These are phyloP conservation scores for Sebastes oblongus DNA, from an alignment of 2,797 vertebrate species.

Conservation along the genomic window DNA sequence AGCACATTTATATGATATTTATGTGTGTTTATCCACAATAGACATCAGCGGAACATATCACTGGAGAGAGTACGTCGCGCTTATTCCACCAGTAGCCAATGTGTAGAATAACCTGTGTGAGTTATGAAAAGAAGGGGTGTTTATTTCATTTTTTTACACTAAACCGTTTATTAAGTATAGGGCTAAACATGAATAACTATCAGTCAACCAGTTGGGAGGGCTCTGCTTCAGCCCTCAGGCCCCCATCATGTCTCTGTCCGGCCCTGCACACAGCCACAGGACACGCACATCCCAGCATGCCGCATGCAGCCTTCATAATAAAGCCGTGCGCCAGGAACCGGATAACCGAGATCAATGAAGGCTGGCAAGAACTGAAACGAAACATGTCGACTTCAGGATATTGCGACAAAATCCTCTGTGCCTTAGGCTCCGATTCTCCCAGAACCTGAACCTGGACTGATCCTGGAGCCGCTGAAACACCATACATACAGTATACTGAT, in stretches of 20 bases:
- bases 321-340: background rate
- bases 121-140: background rate
- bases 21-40: background rate
- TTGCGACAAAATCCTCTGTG: background rate
- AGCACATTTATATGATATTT: background rate
- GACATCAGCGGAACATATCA: background rate
- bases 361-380: background rate
- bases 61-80: background rate
- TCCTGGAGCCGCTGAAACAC: background rate
- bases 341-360: background rate
- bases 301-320: background rate
- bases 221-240: background rate
- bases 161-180: too few species aligned
- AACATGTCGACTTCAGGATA: constrained; percentile 6
- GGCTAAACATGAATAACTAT: background rate
- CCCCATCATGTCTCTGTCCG: background rate
- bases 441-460: background rate
- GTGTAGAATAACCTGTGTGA: background rate
- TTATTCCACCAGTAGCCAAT: background rate
- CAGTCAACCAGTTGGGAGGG: too few species aligned
- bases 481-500: too few species aligned
- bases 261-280: background rate
- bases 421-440: background rate
- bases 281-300: background rate
- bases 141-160: too few species aligned